phyloP scores from a whole-genome alignment of 2,113 vertebrate species.

The Mionectes macconnelli region DNA sequence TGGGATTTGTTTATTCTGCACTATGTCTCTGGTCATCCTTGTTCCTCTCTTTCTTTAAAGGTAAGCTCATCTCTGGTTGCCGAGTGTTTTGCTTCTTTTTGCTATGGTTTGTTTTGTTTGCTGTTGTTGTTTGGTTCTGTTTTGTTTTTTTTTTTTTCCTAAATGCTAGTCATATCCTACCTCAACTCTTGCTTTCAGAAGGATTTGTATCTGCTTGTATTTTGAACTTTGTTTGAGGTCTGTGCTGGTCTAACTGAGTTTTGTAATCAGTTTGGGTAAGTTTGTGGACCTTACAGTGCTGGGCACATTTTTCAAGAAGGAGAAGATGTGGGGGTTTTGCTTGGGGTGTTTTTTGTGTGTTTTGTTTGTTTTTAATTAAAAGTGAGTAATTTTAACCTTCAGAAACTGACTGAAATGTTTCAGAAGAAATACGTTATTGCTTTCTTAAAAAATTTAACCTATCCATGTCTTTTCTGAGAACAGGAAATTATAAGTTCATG shows the following conservation, averaged over 20 bases:
- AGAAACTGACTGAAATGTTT: not conserved
- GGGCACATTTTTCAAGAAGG: not conserved
- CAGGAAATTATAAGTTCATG: not conserved
- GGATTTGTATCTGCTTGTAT: not conserved
- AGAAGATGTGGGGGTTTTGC: not conserved
- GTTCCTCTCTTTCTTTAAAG: constrained; percentile 39
- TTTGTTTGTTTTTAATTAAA: not conserved
- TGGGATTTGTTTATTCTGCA: constrained; percentile 27
- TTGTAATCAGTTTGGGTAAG: not conserved
- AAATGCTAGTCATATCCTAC: not conserved
- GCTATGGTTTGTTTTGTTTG: not conserved
- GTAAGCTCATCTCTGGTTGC: not conserved
- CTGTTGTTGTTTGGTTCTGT: no score
- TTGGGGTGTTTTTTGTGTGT: not conserved
- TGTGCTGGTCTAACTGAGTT: not conserved
- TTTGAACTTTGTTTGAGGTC: not conserved
- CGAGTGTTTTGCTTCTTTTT: not conserved
- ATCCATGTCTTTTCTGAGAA: fast-evolving
- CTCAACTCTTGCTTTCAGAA: not conserved
- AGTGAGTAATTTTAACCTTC: not conserved
- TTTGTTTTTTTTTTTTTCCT: no score
- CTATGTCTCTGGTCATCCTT: constrained; percentile 34
- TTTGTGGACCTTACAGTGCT: not conserved
- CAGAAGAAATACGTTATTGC: not conserved
- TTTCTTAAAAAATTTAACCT: not conserved